phyloP scores from a whole-genome alignment of 2,888 invertebrate genomes.

The Drosophila tripunctata region DNA sequence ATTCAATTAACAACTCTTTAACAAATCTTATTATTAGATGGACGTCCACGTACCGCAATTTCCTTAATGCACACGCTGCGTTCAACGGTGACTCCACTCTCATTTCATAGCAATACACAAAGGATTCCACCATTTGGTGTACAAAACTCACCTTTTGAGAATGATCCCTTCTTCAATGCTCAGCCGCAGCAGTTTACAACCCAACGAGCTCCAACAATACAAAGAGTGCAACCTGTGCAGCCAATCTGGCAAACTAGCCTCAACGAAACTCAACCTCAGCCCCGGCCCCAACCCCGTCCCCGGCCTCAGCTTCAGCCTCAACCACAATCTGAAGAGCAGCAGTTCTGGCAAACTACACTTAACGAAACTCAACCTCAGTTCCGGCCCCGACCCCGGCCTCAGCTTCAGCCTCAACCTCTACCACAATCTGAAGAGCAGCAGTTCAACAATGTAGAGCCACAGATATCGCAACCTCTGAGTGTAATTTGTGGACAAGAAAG shows the following conservation, averaged over 20 bases:
- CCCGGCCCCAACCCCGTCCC: neutral
- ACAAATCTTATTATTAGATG: slow-evolving; percentile 49
- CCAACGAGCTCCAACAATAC: neutral
- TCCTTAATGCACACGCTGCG: slow-evolving; percentile 62
- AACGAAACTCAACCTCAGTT: neutral
- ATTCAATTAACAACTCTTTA: neutral
- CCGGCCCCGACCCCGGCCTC: neutral
- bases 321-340: neutral
- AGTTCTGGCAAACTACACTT: too few relatives aligned
- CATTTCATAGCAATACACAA: slow-evolving; percentile 1
- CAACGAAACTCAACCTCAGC: neutral
- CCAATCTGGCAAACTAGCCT: too few relatives aligned
- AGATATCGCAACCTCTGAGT: slow-evolving; percentile 1
- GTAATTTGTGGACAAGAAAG: slow-evolving; percentile 64
- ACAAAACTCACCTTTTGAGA: neutral
- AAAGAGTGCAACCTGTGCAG: neutral
- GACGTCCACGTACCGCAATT: slow-evolving; percentile 68
- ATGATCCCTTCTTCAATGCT: neutral
- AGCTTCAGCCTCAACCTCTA: neutral
- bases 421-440: neutral
- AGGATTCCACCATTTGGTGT: neutral
- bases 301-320: neutral
- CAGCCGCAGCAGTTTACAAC: neutral
- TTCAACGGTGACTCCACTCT: slow-evolving; percentile 21
- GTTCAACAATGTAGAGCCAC: neutral